A percentile compares a stretch with the other conserved stretches of the same genome.
Evolutionary conservation across 92 coral and sea anemone species (phyloP).

Genomic region (Bergia sp.): DNA sequence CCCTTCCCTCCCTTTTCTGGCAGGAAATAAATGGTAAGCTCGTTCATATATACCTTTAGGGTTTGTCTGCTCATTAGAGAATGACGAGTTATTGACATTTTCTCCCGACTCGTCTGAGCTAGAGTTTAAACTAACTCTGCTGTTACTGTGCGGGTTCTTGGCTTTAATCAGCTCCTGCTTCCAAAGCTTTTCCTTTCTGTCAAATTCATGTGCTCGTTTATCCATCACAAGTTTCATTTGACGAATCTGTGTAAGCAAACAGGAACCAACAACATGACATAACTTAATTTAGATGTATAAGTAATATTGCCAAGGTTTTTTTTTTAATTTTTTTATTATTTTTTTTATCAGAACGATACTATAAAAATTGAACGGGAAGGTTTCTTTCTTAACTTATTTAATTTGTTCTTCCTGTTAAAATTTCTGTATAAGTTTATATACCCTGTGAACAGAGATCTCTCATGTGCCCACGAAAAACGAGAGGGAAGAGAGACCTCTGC

Average conservation of each 20-base stretch:
- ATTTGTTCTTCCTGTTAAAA: too few relatives aligned
- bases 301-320: too few relatives aligned
- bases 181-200: conserved; percentile 62
- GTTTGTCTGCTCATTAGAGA: background rate
- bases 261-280: background rate
- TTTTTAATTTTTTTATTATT: too few relatives aligned
- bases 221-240: conserved; percentile 87
- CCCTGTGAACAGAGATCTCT: too few relatives aligned
- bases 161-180: conserved; percentile 51
- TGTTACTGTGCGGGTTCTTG: conserved; percentile 53
- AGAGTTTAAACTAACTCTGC: conserved; percentile 73
- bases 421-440: too few relatives aligned
- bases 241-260: conserved; percentile 61
- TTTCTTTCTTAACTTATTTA: too few relatives aligned
- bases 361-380: too few relatives aligned
- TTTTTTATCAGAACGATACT: too few relatives aligned
- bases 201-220: conserved; percentile 71
- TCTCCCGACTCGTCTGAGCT: conserved; percentile 63
- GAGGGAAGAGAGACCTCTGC: too few relatives aligned
- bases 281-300: too few relatives aligned
- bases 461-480: too few relatives aligned
- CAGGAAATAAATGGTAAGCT: background rate
- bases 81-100: background rate
- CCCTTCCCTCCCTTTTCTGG: too few relatives aligned
- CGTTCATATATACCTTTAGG: conserved; percentile 18